These are phyloP conservation scores for Melinopterus prodromus DNA, from an alignment of 2,888 invertebrate species.

Conservation along the genomic window DNA sequence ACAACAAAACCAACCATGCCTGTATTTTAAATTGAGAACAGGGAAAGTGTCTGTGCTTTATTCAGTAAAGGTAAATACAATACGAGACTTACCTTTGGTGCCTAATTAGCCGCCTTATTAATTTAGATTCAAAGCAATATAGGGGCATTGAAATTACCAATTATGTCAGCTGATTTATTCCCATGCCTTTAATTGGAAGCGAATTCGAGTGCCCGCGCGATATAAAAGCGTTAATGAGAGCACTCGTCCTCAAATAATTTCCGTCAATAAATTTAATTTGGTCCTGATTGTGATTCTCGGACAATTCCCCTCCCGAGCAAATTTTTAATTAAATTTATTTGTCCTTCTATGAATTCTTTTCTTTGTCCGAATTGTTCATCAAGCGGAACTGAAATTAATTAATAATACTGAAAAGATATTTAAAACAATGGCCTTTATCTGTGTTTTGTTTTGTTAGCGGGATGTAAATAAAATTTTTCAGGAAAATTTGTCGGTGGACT, in stretches of 20 bases:
- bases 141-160: conserved; percentile 13
- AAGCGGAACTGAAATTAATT: background rate
- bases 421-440: too few species aligned
- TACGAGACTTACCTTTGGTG: background rate
- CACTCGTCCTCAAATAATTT: conserved; percentile 12
- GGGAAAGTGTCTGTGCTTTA: too few species aligned
- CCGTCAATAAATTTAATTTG: conserved; percentile 23
- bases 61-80: background rate
- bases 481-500: background rate
- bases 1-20: too few species aligned
- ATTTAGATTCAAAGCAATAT: conserved; percentile 8
- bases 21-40: too few species aligned
- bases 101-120: conserved; percentile 20
- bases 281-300: conserved; percentile 16
- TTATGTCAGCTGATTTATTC: conserved; percentile 16
- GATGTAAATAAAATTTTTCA: background rate
- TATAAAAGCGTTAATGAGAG: conserved; percentile 20
- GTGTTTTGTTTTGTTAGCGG: background rate
- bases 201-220: conserved; percentile 4
- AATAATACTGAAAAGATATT: too few species aligned
- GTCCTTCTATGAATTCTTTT: background rate
- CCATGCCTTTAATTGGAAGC: conserved; percentile 18
- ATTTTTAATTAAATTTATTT: conserved; percentile 20
- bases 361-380: background rate
- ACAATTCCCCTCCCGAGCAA: conserved; percentile 4